Conservation (phyloP, 2,888 invertebrate species). For the Platycheirus rosarum region DNA sequence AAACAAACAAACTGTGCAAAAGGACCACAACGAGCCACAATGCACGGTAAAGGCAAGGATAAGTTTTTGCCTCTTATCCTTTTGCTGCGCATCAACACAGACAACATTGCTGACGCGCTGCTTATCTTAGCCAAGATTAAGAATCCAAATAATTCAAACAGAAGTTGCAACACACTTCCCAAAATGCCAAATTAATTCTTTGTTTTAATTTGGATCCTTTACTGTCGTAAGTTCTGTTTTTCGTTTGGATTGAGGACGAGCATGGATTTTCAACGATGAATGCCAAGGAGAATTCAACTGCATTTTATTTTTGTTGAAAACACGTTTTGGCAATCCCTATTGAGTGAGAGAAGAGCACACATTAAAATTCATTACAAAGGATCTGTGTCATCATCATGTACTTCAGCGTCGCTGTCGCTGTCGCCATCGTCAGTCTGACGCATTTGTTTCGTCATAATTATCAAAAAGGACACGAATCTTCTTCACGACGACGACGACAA, state of each 20-base stretch:
- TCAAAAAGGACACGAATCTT: conserved; percentile 12
- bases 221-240: neutral
- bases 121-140: conserved; percentile 39
- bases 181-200: conserved; percentile 8
- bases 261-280: conserved; percentile 32
- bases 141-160: conserved; percentile 58
- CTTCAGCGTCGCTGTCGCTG: neutral
- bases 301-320: neutral
- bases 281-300: conserved; percentile 17
- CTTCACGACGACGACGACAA: conserved; percentile 19
- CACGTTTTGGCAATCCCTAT: conserved; percentile 24
- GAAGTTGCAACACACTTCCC: conserved; percentile 11
- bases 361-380: conserved; percentile 24
- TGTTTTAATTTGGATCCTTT: conserved; percentile 30
- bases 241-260: neutral
- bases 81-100: neutral
- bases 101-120: neutral
- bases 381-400: conserved; percentile 32
- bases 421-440: neutral
- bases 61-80: conserved; percentile 20
- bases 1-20: conserved; percentile 16
- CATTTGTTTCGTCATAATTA: conserved; percentile 2
- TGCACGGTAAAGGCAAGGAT: conserved; percentile 9
- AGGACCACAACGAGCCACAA: neutral
- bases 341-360: conserved; percentile 27